Evolutionary conservation across 2,888 invertebrate species (phyloP).

Genomic region (Erannis defoliaria): DNA sequence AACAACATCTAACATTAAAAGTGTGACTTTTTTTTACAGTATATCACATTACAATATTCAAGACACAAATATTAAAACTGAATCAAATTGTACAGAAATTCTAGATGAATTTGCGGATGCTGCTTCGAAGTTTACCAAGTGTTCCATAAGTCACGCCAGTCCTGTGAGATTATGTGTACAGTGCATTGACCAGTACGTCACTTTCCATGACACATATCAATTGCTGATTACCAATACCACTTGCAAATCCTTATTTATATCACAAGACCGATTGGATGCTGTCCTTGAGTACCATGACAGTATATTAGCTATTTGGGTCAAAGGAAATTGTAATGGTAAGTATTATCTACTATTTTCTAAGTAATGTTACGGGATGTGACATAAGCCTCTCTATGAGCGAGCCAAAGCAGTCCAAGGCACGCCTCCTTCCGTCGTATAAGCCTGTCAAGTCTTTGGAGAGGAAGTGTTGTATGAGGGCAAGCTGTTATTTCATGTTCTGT

Average conservation of each 20-base stretch:
- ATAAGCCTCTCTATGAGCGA: too few species aligned
- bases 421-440: too few species aligned
- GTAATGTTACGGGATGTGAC: not conserved
- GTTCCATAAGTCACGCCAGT: conserved; percentile 87
- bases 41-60: not conserved
- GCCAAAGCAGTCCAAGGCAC: too few species aligned
- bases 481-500: too few species aligned
- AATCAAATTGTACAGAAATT: conserved; percentile 62
- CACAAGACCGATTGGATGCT: conserved; percentile 88
- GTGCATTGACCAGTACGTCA: conserved; percentile 85
- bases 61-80: conserved; percentile 22
- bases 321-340: conserved; percentile 88
- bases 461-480: too few species aligned
- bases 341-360: conserved; percentile 27
- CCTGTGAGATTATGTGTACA: conserved; percentile 88
- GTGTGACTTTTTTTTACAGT: conserved; percentile 16
- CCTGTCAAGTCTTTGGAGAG: too few species aligned
- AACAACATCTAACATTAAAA: not conserved
- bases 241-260: conserved; percentile 86
- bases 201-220: conserved; percentile 80
- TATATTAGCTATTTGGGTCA: conserved; percentile 85
- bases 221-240: conserved; percentile 76
- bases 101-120: conserved; percentile 81
- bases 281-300: conserved; percentile 86
- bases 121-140: conserved; percentile 86